phyloP scores from a whole-genome alignment of 2,797 vertebrate species.

The Xiphophorus birchmanni region DNA sequence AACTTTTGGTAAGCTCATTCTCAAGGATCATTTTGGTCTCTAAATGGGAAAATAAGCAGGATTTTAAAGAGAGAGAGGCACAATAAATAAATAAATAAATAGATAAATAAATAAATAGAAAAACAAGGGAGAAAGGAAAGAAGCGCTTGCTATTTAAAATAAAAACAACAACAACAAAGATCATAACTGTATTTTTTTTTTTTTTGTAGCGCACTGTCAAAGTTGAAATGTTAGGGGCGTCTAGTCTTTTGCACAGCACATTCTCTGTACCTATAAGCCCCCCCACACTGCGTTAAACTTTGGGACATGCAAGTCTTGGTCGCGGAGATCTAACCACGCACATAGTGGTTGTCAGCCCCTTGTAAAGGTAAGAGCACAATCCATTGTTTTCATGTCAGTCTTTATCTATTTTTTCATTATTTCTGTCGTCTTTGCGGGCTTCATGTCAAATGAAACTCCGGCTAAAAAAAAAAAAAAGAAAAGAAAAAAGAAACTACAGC shows the following conservation, averaged over 20 bases:
- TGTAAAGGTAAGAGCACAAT: constrained; percentile 91
- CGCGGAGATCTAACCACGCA: constrained; percentile 92
- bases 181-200: constrained; percentile 70
- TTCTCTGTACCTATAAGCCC: constrained; percentile 78
- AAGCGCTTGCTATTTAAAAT: constrained; percentile 65
- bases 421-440: constrained; percentile 58
- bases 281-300: constrained; percentile 89
- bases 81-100: not conserved
- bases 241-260: constrained; percentile 82
- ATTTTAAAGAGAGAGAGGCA: constrained; percentile 40
- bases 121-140: constrained; percentile 16
- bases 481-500: constrained; percentile 22
- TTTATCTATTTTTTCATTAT: constrained; percentile 36
- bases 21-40: constrained; percentile 69
- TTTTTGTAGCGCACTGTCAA: constrained; percentile 84
- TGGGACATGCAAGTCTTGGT: constrained; percentile 95
- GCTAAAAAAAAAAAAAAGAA: constrained; percentile 24
- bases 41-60: constrained; percentile 63
- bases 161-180: constrained; percentile 45
- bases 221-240: constrained; percentile 88
- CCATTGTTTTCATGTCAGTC: constrained; percentile 70
- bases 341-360: constrained; percentile 91
- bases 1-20: constrained; percentile 82
- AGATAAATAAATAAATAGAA: not conserved
- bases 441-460: constrained; percentile 63